These are phyloP conservation scores for Trichoplusia ni DNA, from an alignment of 1,140 invertebrate genomes.

Conservation along the genomic window DNA sequence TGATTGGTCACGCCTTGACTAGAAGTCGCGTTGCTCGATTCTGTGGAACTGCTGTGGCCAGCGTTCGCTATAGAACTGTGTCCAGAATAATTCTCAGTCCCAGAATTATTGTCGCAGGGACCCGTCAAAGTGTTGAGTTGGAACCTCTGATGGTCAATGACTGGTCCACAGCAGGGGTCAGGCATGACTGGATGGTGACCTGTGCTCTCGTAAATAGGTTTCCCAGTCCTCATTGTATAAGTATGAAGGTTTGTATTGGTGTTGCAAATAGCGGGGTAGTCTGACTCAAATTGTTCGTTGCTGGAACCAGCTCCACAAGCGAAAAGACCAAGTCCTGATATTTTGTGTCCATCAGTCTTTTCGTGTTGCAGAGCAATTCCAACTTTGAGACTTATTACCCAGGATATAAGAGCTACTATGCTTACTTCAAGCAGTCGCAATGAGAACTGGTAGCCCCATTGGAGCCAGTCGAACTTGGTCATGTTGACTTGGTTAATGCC, in stretches of 20 bases:
- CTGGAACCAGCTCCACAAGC: slow-evolving; percentile 89
- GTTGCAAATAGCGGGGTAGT: slow-evolving; percentile 92
- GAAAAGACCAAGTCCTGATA: slow-evolving; percentile 88
- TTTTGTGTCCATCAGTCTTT: slow-evolving; percentile 82
- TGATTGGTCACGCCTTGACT: slow-evolving; percentile 79
- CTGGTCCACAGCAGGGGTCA: slow-evolving; percentile 76
- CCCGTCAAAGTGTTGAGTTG: slow-evolving; percentile 71
- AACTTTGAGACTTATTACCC: slow-evolving; percentile 88
- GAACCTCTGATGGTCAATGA: slow-evolving; percentile 72
- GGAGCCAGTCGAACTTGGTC: slow-evolving; percentile 88
- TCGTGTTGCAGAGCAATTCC: slow-evolving; percentile 81
- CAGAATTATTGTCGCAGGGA: slow-evolving; percentile 82
- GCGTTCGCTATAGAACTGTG: slow-evolving; percentile 81
- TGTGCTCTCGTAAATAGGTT: slow-evolving; percentile 87
- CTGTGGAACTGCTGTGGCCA: slow-evolving; percentile 79
- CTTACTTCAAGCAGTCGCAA: slow-evolving; percentile 91
- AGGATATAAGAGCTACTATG: slow-evolving; percentile 90
- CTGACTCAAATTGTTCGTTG: slow-evolving; percentile 89
- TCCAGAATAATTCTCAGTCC: slow-evolving; percentile 79
- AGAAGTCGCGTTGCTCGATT: slow-evolving; percentile 78
- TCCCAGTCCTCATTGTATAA: slow-evolving; percentile 89
- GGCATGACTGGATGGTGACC: slow-evolving; percentile 79
- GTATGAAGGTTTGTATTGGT: slow-evolving; percentile 92
- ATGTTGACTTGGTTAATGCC: slow-evolving; percentile 84
- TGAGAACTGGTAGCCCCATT: slow-evolving; percentile 94